These are phyloP conservation scores for Helicorthomorpha holstii DNA, from an alignment of 1,140 invertebrate genomes.

Conservation along the genomic window DNA sequence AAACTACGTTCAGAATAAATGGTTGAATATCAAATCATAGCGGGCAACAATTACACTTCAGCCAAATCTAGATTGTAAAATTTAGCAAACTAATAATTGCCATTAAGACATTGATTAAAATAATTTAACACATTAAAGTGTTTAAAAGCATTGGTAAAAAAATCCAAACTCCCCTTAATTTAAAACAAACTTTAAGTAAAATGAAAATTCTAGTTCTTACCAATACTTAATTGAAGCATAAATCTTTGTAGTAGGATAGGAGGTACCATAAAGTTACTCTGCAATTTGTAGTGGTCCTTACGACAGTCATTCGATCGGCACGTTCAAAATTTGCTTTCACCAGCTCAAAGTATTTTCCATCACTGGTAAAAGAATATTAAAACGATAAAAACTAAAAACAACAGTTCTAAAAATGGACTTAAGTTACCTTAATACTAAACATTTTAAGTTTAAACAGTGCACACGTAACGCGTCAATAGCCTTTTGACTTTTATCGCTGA, in stretches of 20 bases:
- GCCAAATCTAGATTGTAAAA: neutral
- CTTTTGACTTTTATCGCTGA: conserved; percentile 98
- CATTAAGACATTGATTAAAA: no score
- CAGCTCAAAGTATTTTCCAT: conserved; percentile 97
- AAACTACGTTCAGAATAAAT: no score
- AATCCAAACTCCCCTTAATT: no score
- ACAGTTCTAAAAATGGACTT: neutral
- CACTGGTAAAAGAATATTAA: conserved; percentile 43
- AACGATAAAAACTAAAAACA: neutral
- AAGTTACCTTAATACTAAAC: conserved; percentile 57
- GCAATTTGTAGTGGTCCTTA: conserved; percentile 86
- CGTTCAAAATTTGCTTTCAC: conserved; percentile 98
- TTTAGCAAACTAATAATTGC: neutral
- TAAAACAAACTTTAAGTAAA: no score
- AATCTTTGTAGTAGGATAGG: conserved; percentile 77
- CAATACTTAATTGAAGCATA: conserved; percentile 82
- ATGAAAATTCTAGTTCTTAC: no score
- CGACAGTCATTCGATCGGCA: conserved; percentile 87
- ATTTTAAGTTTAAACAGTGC: conserved; percentile 67
- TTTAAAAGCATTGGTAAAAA: no score
- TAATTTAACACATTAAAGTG: no score
- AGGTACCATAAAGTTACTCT: conserved; percentile 78
- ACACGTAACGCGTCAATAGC: conserved; percentile 78
- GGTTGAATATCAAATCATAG: no score
- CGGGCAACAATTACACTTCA: no score